These are phyloP conservation scores for Chlorodrepanis virens DNA, from an alignment of 2,113 vertebrate species.

Conservation along the genomic window DNA sequence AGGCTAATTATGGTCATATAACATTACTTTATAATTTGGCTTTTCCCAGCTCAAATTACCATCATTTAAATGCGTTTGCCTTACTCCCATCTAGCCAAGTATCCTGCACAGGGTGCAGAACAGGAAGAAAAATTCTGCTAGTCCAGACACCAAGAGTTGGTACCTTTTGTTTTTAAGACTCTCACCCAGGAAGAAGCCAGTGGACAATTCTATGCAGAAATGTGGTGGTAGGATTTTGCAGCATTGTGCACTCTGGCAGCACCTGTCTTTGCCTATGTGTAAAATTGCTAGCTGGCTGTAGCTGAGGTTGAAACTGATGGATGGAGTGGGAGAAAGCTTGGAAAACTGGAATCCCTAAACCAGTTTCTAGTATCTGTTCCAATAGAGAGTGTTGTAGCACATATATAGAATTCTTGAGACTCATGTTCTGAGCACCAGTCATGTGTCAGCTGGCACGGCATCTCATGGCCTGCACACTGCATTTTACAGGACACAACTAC, in stretches of 20 bases:
- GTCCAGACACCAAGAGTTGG: background rate
- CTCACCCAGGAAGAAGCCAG: background rate
- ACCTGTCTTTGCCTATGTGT: background rate
- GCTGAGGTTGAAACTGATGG: background rate
- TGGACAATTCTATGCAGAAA: background rate
- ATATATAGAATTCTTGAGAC: background rate
- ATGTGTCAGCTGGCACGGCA: accelerated
- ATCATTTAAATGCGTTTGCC: background rate
- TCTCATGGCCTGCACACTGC: background rate
- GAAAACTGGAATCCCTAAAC: background rate
- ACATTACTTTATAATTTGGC: constrained; percentile 11
- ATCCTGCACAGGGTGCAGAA: background rate
- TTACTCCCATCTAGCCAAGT: background rate
- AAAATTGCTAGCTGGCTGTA: background rate
- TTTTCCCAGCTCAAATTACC: constrained; percentile 6
- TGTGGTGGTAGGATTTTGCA: background rate
- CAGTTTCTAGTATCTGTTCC: background rate
- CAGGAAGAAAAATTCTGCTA: background rate
- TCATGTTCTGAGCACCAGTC: background rate
- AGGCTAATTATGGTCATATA: constrained; percentile 1
- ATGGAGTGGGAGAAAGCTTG: background rate
- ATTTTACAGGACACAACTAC: accelerated
- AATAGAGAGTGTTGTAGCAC: accelerated
- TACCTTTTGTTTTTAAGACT: background rate
- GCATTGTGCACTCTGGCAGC: background rate